Evolutionary conservation across 2,888 invertebrate species (phyloP).

Genomic region (Pseudococcus viburni): DNA sequence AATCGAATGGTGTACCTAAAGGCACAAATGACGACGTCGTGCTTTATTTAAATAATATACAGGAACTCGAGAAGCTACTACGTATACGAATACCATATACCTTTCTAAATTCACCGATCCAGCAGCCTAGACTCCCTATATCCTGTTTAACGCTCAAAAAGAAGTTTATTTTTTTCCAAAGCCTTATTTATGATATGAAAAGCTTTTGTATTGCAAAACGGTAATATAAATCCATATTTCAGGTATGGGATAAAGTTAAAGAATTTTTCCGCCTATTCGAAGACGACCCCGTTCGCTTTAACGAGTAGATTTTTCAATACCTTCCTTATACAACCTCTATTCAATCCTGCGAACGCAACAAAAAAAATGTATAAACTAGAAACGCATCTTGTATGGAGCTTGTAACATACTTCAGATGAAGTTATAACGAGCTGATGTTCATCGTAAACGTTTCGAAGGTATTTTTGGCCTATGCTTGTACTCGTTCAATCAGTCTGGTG

Average conservation of each 20-base stretch:
- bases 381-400: constrained; percentile 11
- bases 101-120: neutral
- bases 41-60: neutral
- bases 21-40: neutral
- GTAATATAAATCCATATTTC: constrained; percentile 32
- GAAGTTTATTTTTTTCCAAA: constrained; percentile 39
- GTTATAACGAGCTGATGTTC: constrained; percentile 23
- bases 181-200: constrained; percentile 39
- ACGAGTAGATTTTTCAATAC: constrained; percentile 26
- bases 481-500: neutral
- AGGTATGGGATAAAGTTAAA: constrained; percentile 29
- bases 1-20: neutral
- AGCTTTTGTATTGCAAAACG: constrained; percentile 39
- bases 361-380: constrained; percentile 22
- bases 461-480: neutral
- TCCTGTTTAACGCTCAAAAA: constrained; percentile 32
- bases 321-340: neutral
- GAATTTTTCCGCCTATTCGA: constrained; percentile 31
- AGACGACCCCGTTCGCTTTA: neutral
- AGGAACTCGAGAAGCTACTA: neutral
- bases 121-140: constrained; percentile 13
- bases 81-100: neutral
- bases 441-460: neutral
- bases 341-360: neutral
- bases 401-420: constrained; percentile 25